Base-by-base conservation (phyloP, 1,140 invertebrate genomes). In the Drosophila nebulosa region DNA sequence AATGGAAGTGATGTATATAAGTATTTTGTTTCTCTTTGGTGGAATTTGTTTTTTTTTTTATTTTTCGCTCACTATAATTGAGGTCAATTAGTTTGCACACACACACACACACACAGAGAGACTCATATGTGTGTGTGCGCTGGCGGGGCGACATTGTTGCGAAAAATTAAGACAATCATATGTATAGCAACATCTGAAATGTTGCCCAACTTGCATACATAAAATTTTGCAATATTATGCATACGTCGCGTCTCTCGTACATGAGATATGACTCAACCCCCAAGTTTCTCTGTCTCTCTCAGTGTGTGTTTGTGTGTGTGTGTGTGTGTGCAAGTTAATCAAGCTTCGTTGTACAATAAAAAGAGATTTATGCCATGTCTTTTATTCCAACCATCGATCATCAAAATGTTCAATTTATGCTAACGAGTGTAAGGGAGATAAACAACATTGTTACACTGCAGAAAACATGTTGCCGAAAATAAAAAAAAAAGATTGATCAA, bases 1-100 rank as follows among this genome's bases (percentile, higher is more conserved):
- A n/a, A n/a, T n/a, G n/a, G n/a, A n/a, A n/a, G 24, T 24, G 24
- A 51, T 21, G 7, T 50, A 50, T n/a, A 26, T 52, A 52, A 52
- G 52, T 53, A 16, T 36, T 55, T 18, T 52, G 7, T 7, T 21
- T 16, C 46, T 60, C 14, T 60, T 39, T 60, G 59, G n/a, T 46
- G 16, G 39, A 35, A 22, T 22, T 59, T 26, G 32, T 51, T 21
- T 22, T 50, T 14, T 60, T 53, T 26, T 42, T 53, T 51, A 53
- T 74, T 55, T 35, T 69, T 53, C 35, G 62, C 53, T 56, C 66
- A 68, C 65, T 86, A n/a, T n/a, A 83, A 88, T 88, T 86, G 83
- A 83, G 83, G 83, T 88, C 83, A 88, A 86, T 86, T 88, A 86
- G 83, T 83, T 86, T 73, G 69, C 42, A 78, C 57, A 85, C 62